Conservation (phyloP, 1,140 invertebrate species). For the Schlechtendalia chinensis region DNA sequence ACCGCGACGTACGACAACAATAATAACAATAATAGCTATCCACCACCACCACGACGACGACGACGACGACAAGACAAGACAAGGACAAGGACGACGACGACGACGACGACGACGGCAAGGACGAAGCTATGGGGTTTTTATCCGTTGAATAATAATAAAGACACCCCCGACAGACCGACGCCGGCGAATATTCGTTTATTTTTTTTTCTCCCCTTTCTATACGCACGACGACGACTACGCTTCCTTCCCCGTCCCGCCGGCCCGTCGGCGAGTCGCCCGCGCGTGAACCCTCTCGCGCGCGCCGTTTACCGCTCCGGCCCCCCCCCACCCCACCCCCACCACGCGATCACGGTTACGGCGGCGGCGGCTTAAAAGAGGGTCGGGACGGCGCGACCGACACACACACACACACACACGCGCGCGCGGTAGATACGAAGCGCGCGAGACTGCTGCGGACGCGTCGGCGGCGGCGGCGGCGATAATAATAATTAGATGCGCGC, state of each 20-base stretch:
- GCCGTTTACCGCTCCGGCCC: no score
- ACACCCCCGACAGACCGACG: slow-evolving; percentile 49
- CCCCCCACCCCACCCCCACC: no score
- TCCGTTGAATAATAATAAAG: slow-evolving; percentile 49
- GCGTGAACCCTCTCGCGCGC: no score
- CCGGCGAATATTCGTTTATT: slow-evolving; percentile 42
- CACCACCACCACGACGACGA: background rate
- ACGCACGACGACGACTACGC: slow-evolving; percentile 13
- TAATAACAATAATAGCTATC: background rate
- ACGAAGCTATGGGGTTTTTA: slow-evolving; percentile 44
- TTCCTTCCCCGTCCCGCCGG: no score
- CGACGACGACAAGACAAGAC: slow-evolving; percentile 5
- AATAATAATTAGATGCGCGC: slow-evolving; percentile 44
- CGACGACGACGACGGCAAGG: background rate
- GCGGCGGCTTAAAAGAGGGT: background rate
- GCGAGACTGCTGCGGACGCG: no score
- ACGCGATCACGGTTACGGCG: background rate
- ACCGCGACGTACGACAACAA: no score
- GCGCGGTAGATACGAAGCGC: no score
- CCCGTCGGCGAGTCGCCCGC: no score
- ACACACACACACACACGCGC: no score
- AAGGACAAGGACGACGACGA: background rate
- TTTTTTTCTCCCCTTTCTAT: background rate
- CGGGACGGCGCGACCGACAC: no score
- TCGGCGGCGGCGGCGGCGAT: background rate